phyloP scores from a whole-genome alignment of 2,113 vertebrate genomes.

The Alethe diademata region DNA sequence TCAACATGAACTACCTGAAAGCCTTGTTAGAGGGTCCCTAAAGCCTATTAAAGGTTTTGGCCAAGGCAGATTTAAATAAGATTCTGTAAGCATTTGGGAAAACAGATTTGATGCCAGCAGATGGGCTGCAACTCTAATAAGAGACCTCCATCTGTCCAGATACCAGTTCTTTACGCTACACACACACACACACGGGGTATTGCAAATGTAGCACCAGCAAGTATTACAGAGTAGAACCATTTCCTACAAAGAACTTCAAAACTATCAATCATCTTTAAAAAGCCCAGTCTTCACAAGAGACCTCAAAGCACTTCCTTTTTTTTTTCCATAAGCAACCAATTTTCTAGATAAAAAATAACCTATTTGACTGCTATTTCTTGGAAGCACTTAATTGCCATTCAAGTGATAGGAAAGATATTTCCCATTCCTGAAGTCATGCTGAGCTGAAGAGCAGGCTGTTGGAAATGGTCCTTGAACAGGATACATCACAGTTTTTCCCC shows the following conservation, averaged over 20 bases:
- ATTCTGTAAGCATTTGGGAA: slow-evolving; percentile 6
- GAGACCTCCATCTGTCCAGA: slow-evolving; percentile 4
- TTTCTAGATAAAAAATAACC: background rate
- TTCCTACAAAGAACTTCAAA: background rate
- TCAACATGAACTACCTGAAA: background rate
- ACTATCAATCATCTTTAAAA: background rate
- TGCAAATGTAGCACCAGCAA: background rate
- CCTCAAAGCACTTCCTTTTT: background rate
- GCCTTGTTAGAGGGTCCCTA: background rate
- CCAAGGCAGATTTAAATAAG: slow-evolving; percentile 20
- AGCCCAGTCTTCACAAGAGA: background rate
- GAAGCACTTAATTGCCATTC: background rate
- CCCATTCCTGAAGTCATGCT: background rate
- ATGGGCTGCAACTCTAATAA: background rate
- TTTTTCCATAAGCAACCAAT: background rate
- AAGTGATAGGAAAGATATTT: background rate
- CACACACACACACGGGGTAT: fast-evolving
- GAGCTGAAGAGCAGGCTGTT: background rate
- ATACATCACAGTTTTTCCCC: background rate
- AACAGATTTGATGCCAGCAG: slow-evolving; percentile 30
- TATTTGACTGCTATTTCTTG: background rate
- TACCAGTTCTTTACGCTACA: background rate
- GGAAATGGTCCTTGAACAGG: background rate
- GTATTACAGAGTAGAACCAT: background rate
- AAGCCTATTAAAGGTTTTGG: slow-evolving; percentile 52